Conservation (phyloP, 64 coral and sea anemone species). For the Actinia tenebrosa region DNA sequence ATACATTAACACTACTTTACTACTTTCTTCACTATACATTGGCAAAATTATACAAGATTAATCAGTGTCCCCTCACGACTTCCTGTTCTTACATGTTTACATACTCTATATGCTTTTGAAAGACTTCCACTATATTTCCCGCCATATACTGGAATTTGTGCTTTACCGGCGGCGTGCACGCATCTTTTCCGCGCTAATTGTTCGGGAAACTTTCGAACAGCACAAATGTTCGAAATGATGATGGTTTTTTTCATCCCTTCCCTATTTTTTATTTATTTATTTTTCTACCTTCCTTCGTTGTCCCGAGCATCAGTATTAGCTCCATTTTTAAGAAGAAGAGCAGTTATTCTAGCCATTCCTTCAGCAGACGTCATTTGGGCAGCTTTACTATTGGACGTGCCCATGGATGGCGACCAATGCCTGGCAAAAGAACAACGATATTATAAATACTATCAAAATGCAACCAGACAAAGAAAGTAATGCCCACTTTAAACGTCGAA, state of each 20-base stretch:
- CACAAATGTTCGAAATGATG: not conserved
- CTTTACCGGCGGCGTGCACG: not conserved
- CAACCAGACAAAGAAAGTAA: not conserved
- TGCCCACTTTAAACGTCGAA: too few relatives aligned
- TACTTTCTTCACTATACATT: too few relatives aligned
- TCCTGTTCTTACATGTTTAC: not conserved
- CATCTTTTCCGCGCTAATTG: not conserved
- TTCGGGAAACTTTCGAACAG: not conserved
- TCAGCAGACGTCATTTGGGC: constrained; percentile 77
- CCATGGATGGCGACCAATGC: constrained; percentile 58
- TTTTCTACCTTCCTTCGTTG: constrained; percentile 52
- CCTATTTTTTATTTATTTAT: not conserved
- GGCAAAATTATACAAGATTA: too few relatives aligned
- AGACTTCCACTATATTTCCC: not conserved
- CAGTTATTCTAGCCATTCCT: constrained; percentile 81
- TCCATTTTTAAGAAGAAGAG: constrained; percentile 56
- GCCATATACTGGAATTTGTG: not conserved
- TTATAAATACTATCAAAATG: not conserved
- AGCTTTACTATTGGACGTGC: not conserved
- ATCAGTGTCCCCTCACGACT: too few relatives aligned
- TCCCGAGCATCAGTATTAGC: constrained; percentile 89
- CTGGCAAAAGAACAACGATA: constrained; percentile 9
- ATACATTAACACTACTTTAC: too few relatives aligned
- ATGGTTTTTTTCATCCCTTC: too few relatives aligned
- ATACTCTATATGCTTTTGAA: not conserved